These are phyloP conservation scores for Thamnophis sirtalis DNA, from an alignment of 2,113 vertebrate species.

Conservation along the genomic window DNA sequence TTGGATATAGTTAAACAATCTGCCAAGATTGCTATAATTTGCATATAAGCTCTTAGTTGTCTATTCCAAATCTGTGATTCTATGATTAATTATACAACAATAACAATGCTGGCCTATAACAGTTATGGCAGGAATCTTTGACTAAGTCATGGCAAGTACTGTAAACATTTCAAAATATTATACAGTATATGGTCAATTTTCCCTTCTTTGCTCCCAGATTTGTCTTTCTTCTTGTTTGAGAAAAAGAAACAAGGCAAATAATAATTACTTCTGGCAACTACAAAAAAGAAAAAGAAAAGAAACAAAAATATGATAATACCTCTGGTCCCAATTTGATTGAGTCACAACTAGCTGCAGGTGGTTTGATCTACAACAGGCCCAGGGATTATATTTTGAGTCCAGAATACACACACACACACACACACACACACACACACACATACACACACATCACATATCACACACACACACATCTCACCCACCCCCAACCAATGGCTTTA, in stretches of 20 bases:
- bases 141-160: neutral
- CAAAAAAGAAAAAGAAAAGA: too few relatives aligned
- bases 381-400: conserved; percentile 1
- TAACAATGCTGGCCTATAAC: neutral
- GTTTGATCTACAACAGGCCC: neutral
- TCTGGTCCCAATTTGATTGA: neutral
- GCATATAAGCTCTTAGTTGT: neutral
- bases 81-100: neutral
- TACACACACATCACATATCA: neutral
- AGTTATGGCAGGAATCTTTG: neutral
- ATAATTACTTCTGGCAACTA: neutral
- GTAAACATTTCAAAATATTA: neutral
- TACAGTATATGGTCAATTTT: neutral
- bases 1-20: neutral
- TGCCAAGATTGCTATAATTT: neutral
- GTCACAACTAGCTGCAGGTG: neutral
- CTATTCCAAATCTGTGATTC: neutral
- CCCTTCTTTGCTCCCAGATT: neutral
- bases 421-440: neutral
- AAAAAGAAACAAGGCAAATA: neutral
- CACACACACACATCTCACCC: neutral
- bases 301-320: neutral
- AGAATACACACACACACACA: neutral
- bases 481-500: conserved; percentile 33
- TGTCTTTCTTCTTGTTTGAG: neutral